Conservation (phyloP, 1,140 invertebrate genomes). For the Lepidurus arcticus region DNA sequence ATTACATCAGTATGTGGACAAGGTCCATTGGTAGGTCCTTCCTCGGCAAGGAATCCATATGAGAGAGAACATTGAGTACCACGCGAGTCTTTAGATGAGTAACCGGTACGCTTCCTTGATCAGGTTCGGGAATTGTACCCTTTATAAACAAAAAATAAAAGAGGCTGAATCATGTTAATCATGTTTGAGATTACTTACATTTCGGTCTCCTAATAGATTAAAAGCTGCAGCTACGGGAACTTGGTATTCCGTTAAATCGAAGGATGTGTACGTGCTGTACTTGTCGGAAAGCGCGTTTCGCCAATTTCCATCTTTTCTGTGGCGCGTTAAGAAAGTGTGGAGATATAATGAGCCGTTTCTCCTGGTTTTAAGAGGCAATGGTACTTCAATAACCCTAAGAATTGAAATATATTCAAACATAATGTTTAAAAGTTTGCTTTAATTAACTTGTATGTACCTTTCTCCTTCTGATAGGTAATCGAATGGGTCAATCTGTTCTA, state of each 20-base stretch:
- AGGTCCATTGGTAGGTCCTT: constrained; percentile 58
- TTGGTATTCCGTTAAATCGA: constrained; percentile 60
- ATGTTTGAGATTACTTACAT: constrained; percentile 26
- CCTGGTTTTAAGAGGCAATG: constrained; percentile 61
- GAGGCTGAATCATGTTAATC: background rate
- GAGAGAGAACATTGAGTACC: constrained; percentile 59
- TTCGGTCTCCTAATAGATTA: constrained; percentile 60
- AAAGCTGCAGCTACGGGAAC: constrained; percentile 67
- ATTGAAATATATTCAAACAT: constrained; percentile 30
- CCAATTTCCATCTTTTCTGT: constrained; percentile 45
- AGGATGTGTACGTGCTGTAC: constrained; percentile 50
- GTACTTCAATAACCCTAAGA: constrained; percentile 55
- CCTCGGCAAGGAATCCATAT: constrained; percentile 54
- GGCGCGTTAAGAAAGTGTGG: constrained; percentile 54
- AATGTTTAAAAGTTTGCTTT: constrained; percentile 28
- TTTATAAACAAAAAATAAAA: background rate
- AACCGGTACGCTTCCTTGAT: constrained; percentile 43
- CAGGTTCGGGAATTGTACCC: constrained; percentile 38
- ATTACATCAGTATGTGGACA: constrained; percentile 51
- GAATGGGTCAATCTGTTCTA: constrained; percentile 27
- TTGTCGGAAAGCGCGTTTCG: constrained; percentile 48
- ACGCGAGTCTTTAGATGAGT: constrained; percentile 58
- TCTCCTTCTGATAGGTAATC: constrained; percentile 31
- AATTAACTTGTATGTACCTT: constrained; percentile 24
- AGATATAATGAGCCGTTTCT: constrained; percentile 71